A percentile compares a stretch with the other conserved stretches of the same genome.
phyloP scores from a whole-genome alignment of 1,140 invertebrate species.

The Cyrtorhinus lividipennis region DNA sequence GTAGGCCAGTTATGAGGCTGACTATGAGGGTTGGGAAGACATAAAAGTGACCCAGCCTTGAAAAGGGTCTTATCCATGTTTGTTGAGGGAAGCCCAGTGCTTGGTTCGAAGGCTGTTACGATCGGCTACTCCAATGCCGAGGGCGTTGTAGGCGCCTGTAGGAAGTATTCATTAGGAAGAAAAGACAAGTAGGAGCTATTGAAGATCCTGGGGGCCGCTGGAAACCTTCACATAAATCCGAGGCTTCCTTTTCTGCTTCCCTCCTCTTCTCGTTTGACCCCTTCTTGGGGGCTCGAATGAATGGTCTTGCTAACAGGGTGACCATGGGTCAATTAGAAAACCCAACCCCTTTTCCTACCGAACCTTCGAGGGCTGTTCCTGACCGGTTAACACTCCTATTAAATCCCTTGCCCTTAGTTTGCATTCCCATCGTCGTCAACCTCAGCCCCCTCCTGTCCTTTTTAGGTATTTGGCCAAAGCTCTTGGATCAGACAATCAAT shows the following conservation, averaged over 20 bases:
- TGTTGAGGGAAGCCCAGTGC: not conserved
- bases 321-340: conserved; percentile 9
- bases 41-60: conserved; percentile 1
- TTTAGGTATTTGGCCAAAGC: not conserved
- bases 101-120: not conserved
- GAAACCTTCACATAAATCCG: conserved; percentile 1
- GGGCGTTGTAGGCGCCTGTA: not conserved
- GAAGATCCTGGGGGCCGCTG: not conserved
- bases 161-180: conserved; percentile 8
- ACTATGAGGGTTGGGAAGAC: not conserved
- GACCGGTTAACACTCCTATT: conserved; percentile 9
- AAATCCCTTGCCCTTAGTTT: conserved; percentile 8
- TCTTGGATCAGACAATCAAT: conserved; percentile 7
- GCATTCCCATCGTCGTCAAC: too few relatives aligned
- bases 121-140: not conserved
- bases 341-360: not conserved
- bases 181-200: not conserved
- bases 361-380: not conserved
- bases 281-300: too few relatives aligned
- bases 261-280: too few relatives aligned
- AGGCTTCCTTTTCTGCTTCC: not conserved
- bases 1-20: not conserved
- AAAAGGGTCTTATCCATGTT: not conserved
- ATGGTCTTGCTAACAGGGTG: conserved; percentile 5
- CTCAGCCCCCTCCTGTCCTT: not conserved